phyloP scores from a whole-genome alignment of 1,140 invertebrate genomes.

The Coenobita brevimanus region DNA sequence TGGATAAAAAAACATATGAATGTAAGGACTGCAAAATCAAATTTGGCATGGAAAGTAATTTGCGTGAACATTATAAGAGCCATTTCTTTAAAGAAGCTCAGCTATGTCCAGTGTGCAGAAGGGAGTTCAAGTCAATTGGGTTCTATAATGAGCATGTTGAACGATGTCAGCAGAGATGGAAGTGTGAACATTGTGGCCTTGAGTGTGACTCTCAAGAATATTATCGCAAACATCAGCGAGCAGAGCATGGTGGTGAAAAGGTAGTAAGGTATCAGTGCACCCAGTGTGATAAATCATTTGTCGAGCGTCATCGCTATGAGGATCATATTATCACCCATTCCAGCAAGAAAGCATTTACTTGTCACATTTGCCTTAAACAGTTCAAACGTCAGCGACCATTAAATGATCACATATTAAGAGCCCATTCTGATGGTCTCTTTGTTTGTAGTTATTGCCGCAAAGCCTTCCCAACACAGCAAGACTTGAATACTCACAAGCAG shows the following conservation, averaged over 20 bases:
- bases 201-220: constrained; percentile 54
- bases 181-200: constrained; percentile 60
- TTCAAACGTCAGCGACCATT: constrained; percentile 64
- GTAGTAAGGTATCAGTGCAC: constrained; percentile 46
- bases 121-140: constrained; percentile 68
- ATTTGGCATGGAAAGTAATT: constrained; percentile 65
- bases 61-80: constrained; percentile 66
- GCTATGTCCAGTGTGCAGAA: constrained; percentile 61
- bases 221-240: constrained; percentile 61
- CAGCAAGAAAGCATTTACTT: constrained; percentile 41
- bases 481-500: constrained; percentile 49
- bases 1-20: constrained; percentile 55
- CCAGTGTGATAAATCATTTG: constrained; percentile 62
- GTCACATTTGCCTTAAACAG: constrained; percentile 59
- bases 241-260: constrained; percentile 52
- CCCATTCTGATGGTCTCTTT: constrained; percentile 35
- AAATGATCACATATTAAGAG: constrained; percentile 56
- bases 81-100: constrained; percentile 66
- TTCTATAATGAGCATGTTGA: constrained; percentile 66
- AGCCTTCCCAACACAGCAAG: constrained; percentile 38
- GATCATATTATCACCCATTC: constrained; percentile 67
- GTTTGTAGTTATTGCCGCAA: constrained; percentile 47
- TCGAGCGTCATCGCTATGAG: constrained; percentile 58
- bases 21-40: constrained; percentile 64
- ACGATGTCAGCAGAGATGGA: constrained; percentile 64